These are phyloP conservation scores for Danionella cerebrum DNA, from an alignment of 2,113 vertebrate species.

Conservation along the genomic window DNA sequence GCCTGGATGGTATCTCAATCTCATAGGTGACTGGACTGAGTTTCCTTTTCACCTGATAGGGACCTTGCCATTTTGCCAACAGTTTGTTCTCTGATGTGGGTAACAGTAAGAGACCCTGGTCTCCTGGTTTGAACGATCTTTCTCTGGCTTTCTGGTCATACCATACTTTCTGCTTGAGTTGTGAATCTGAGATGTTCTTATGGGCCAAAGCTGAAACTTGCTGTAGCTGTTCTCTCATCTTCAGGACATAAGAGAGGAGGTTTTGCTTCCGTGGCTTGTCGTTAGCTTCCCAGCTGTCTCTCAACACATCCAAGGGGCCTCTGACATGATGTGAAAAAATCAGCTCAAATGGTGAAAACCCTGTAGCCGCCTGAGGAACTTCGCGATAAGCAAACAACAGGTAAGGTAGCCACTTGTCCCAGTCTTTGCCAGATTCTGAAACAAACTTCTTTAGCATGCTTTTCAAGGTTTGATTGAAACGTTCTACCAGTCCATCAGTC, in stretches of 20 bases:
- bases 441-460: not conserved
- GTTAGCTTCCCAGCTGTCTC: not conserved
- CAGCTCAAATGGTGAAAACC: not conserved
- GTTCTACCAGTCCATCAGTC: not conserved
- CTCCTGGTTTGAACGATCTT: not conserved
- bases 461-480: not conserved
- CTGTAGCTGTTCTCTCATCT: not conserved
- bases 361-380: not conserved
- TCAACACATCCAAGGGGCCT: not conserved
- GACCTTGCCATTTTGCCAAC: not conserved
- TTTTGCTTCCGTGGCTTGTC: not conserved
- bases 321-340: not conserved
- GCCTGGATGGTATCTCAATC: no score
- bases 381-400: not conserved
- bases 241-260: not conserved
- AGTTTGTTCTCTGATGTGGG: not conserved
- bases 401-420: not conserved
- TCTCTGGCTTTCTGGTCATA: not conserved
- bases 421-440: not conserved
- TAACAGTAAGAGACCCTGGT: not conserved
- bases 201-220: not conserved
- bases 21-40: no score
- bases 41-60: no score
- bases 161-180: not conserved
- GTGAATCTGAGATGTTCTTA: not conserved